Evolutionary conservation across 2,888 invertebrate genomes (phyloP).

Genomic region (Tenthredo livida): DNA sequence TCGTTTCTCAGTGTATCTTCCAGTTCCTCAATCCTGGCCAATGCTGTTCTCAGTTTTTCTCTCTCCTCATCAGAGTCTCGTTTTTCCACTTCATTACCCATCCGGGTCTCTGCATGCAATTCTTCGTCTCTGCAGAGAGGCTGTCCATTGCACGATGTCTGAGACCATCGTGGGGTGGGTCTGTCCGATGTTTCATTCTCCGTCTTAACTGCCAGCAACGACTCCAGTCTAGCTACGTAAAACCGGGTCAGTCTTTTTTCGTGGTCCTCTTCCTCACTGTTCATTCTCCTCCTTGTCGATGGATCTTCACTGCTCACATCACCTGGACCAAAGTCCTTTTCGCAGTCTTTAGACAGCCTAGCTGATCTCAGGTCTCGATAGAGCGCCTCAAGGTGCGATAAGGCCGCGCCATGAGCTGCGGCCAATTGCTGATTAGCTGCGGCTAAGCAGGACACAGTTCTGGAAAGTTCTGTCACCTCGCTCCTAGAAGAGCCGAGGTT

Average conservation of each 20-base stretch:
- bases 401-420: constrained; percentile 68
- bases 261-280: constrained; percentile 46
- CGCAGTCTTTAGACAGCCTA: constrained; percentile 50
- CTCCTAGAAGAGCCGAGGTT: constrained; percentile 55
- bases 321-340: constrained; percentile 1
- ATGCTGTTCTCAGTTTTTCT: constrained; percentile 22
- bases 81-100: neutral
- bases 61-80: neutral
- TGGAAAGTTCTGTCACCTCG: constrained; percentile 70
- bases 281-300: constrained; percentile 15
- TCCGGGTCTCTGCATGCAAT: neutral
- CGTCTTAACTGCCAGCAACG: constrained; percentile 23
- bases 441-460: constrained; percentile 73
- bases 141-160: neutral
- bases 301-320: neutral
- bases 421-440: constrained; percentile 75
- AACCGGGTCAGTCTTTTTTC: constrained; percentile 31
- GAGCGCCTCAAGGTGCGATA: constrained; percentile 70
- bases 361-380: constrained; percentile 68
- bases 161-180: neutral
- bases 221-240: constrained; percentile 33
- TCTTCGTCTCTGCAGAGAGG: neutral
- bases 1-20: constrained; percentile 44
- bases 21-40: constrained; percentile 48
- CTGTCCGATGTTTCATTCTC: neutral